phyloP scores from a whole-genome alignment of 37 sponge, comb jelly and placozoan species.

The Aplysina aerophoba region DNA sequence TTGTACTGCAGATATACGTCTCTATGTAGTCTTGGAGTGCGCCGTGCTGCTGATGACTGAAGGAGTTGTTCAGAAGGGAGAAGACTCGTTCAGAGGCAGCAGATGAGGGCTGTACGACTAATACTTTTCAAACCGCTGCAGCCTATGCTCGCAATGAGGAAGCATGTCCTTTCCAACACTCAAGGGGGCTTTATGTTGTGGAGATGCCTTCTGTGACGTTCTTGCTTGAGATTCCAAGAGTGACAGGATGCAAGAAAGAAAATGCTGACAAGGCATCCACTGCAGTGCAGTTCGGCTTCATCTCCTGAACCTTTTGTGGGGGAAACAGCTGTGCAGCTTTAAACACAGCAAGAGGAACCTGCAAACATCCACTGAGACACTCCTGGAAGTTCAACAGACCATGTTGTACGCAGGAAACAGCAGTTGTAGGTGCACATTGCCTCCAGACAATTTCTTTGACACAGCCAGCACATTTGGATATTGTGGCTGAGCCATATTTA shows the following conservation, averaged over 20 bases:
- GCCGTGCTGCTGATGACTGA: too few species aligned
- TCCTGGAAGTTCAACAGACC: neutral
- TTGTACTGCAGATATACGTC: too few species aligned
- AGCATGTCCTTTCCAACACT: too few species aligned
- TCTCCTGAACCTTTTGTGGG: conserved; percentile 2
- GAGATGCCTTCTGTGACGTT: too few species aligned
- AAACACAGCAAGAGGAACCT: neutral
- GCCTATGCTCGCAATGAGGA: too few species aligned
- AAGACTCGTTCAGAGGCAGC: too few species aligned
- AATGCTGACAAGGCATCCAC: conserved; percentile 2
- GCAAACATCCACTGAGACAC: neutral
- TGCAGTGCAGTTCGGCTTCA: neutral
- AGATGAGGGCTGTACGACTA: too few species aligned
- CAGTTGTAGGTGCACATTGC: conserved; percentile 3
- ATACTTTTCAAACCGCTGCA: too few species aligned
- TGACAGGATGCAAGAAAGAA: neutral
- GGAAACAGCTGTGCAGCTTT: conserved; percentile 7
- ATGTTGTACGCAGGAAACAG: neutral
- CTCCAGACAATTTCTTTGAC: neutral
- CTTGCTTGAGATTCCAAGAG: too few species aligned
- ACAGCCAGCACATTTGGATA: conserved; percentile 6
- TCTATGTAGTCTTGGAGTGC: too few species aligned
- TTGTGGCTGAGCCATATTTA: conserved; percentile 30
- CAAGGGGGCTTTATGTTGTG: too few species aligned
- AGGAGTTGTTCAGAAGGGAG: too few species aligned